Percentiles rank a stretch among this genome's conserved stretches.
Conservation (phyloP, 2,797 vertebrate genomes). For the Netta rufina region DNA sequence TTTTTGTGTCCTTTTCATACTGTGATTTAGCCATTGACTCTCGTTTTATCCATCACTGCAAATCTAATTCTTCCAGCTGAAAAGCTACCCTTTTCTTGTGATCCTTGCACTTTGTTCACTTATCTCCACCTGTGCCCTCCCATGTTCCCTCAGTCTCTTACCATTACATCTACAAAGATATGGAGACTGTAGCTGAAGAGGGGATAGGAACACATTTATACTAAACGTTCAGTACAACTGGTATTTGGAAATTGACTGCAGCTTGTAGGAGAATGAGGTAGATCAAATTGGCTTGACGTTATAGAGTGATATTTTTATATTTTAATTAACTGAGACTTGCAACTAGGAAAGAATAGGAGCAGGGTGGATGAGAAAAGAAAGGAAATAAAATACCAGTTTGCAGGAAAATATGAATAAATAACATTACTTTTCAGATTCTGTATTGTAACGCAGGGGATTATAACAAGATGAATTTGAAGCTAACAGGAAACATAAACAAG, state of each 20-base stretch:
- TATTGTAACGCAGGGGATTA: constrained; percentile 1
- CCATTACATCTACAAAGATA: not conserved
- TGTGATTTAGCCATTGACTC: not conserved
- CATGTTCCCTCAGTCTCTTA: not conserved
- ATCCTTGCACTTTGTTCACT: not conserved
- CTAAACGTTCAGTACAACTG: not conserved
- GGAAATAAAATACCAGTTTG: not conserved
- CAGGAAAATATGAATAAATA: constrained; percentile 12
- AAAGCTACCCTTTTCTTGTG: not conserved
- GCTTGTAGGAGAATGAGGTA: not conserved
- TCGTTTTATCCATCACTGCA: not conserved
- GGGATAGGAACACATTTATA: not conserved
- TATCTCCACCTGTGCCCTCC: not conserved
- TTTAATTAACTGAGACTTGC: constrained; percentile 47
- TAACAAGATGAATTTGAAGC: not conserved
- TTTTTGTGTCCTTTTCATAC: too few relatives aligned
- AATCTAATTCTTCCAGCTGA: not conserved
- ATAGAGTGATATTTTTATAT: constrained; percentile 34
- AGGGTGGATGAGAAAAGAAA: not conserved
- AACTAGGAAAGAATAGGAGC: not conserved
- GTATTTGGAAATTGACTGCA: constrained; percentile 45
- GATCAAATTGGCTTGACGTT: constrained; percentile 12
- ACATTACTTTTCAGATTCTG: not conserved
- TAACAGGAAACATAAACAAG: constrained; percentile 1
- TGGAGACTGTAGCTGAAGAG: not conserved